These are phyloP conservation scores for Battus philenor DNA, from an alignment of 1,140 invertebrate genomes.

Conservation along the genomic window DNA sequence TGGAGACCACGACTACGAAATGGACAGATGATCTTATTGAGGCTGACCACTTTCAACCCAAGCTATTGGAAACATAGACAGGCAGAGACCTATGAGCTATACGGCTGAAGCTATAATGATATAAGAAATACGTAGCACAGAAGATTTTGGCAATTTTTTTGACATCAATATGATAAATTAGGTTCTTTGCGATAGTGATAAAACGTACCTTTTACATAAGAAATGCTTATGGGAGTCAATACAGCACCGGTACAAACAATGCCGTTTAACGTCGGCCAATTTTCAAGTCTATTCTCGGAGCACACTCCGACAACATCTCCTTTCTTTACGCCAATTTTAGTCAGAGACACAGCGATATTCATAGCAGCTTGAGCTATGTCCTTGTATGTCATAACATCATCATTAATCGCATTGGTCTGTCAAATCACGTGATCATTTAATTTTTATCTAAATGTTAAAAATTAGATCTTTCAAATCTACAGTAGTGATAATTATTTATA, in stretches of 20 bases:
- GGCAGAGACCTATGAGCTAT: too few species aligned
- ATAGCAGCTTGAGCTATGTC: conserved; percentile 29
- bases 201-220: conserved; percentile 15
- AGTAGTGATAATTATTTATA: too few species aligned
- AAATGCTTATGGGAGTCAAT: conserved; percentile 12
- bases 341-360: conserved; percentile 21
- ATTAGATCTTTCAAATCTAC: too few species aligned
- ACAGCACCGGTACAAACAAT: conserved; percentile 17
- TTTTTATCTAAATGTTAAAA: not conserved
- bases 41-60: not conserved
- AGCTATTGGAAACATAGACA: not conserved
- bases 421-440: conserved; percentile 7
- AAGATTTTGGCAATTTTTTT: not conserved
- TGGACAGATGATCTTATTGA: too few species aligned
- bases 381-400: conserved; percentile 32
- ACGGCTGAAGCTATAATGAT: too few species aligned
- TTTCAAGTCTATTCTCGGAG: conserved; percentile 23
- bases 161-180: not conserved
- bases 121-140: too few species aligned
- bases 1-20: too few species aligned
- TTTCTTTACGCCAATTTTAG: conserved; percentile 16
- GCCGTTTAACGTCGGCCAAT: conserved; percentile 18
- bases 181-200: too few species aligned
- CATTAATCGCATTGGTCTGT: conserved; percentile 45
- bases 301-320: conserved; percentile 22